These are phyloP conservation scores for Ivindomyrus marchei DNA, from an alignment of 2,113 vertebrate genomes.

Conservation along the genomic window DNA sequence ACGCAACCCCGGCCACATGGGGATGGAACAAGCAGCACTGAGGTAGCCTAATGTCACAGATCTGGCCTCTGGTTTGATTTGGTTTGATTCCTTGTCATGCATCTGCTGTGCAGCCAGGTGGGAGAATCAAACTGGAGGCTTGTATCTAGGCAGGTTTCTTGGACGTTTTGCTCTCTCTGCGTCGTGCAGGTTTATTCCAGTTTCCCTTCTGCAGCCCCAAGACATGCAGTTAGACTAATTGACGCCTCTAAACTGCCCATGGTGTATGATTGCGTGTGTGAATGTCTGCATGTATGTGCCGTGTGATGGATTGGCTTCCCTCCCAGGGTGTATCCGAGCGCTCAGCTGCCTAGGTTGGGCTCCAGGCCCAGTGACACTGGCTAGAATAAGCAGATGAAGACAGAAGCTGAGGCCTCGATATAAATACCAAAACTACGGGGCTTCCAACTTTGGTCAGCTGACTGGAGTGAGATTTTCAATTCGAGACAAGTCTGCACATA, in stretches of 20 bases:
- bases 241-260: not conserved
- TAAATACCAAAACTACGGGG: not conserved
- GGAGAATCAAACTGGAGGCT: not conserved
- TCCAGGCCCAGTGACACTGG: not conserved
- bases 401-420: not conserved
- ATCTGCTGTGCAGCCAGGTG: not conserved
- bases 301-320: not conserved
- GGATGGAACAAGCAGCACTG: not conserved
- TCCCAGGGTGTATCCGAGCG: not conserved
- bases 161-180: not conserved
- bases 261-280: not conserved
- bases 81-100: not conserved
- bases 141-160: not conserved
- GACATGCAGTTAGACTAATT: not conserved
- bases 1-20: not conserved
- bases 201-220: not conserved
- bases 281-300: not conserved
- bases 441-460: not conserved
- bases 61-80: not conserved
- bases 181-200: not conserved
- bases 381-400: not conserved
- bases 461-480: not conserved
- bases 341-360: not conserved
- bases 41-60: not conserved
- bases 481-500: not conserved